These are phyloP conservation scores for Plutella xylostella DNA, from an alignment of 2,888 invertebrate species.

Conservation along the genomic window DNA sequence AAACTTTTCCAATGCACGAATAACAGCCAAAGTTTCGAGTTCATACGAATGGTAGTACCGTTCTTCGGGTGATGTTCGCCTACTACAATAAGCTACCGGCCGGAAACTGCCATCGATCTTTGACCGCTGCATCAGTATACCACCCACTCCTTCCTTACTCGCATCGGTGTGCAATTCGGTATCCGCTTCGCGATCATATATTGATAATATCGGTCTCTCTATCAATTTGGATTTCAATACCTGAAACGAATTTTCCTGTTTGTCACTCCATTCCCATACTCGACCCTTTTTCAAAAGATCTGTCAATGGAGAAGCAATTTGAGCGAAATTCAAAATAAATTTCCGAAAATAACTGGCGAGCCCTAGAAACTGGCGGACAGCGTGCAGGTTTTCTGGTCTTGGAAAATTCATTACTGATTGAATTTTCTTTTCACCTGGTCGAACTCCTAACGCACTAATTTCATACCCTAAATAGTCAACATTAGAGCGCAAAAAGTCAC, in stretches of 20 bases:
- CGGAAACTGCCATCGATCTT: neutral
- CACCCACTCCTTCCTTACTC: slow-evolving; percentile 11
- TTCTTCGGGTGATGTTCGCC: neutral
- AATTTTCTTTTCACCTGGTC: slow-evolving; percentile 23
- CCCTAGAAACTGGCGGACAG: slow-evolving; percentile 24
- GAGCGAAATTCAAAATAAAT: slow-evolving; percentile 21
- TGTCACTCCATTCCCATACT: slow-evolving; percentile 14
- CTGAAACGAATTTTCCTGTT: slow-evolving; percentile 13
- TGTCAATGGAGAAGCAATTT: slow-evolving; percentile 17
- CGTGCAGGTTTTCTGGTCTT: slow-evolving; percentile 21
- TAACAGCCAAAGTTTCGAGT: slow-evolving; percentile 2
- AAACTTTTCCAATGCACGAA: slow-evolving; percentile 16
- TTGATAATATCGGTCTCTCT: too few relatives aligned
- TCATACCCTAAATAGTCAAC: slow-evolving; percentile 27
- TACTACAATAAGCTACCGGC: slow-evolving; percentile 1
- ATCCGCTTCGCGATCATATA: too few relatives aligned
- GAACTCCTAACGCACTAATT: slow-evolving; percentile 20
- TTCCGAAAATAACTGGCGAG: slow-evolving; percentile 22
- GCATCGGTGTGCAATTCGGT: slow-evolving; percentile 19
- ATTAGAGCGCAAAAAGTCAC: slow-evolving; percentile 19
- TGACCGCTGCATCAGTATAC: neutral
- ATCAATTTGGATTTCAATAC: slow-evolving; percentile 14
- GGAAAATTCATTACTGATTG: slow-evolving; percentile 21
- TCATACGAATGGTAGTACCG: neutral
- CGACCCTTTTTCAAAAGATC: slow-evolving; percentile 12